phyloP scores from a whole-genome alignment of 2,113 vertebrate species.

The Halcyon malimbica region DNA sequence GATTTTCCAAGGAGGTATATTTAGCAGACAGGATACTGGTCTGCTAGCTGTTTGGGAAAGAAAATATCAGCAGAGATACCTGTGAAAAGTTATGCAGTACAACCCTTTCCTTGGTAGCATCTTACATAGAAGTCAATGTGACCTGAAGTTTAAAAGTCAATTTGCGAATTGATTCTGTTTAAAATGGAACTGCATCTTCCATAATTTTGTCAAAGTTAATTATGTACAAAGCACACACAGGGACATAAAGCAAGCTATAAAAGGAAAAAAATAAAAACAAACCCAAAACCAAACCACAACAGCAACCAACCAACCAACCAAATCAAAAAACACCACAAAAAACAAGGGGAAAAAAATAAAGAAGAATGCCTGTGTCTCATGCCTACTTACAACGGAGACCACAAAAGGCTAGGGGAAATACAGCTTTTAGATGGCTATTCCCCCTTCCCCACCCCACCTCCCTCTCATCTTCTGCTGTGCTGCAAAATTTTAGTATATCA shows the following conservation, averaged over 20 bases:
- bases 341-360: not conserved
- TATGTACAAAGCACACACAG: not conserved
- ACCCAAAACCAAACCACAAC: not conserved
- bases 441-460: not conserved
- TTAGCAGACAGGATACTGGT: not conserved
- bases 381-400: not conserved
- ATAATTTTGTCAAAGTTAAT: conserved; percentile 15
- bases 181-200: not conserved
- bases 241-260: conserved; percentile 9
- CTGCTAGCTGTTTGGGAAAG: not conserved
- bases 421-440: conserved; percentile 15
- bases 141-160: conserved; percentile 55
- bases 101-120: not conserved
- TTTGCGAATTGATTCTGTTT: not conserved
- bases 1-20: not conserved
- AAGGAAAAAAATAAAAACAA: not conserved
- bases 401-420: conserved; percentile 21
- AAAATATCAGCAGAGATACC: not conserved
- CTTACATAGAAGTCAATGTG: not conserved
- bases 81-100: not conserved
- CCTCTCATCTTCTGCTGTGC: not conserved
- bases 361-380: not conserved
- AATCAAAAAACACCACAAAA: no score
- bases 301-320: no score
- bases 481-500: conserved; percentile 66